These are phyloP conservation scores for Steinernema feltiae DNA, from an alignment of 1,140 invertebrate species.

Conservation along the genomic window DNA sequence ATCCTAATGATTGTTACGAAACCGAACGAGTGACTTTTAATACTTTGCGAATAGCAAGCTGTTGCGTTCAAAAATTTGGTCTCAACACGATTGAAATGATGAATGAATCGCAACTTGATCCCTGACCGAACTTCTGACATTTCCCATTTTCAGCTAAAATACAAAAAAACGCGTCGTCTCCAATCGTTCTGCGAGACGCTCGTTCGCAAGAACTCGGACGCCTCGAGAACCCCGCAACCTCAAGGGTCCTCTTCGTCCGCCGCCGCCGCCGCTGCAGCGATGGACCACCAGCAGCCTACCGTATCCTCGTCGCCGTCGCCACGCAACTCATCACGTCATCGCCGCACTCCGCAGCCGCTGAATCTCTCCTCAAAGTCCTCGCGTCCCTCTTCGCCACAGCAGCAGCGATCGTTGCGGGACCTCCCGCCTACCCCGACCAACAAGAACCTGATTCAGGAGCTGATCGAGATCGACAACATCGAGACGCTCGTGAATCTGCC, in stretches of 20 bases:
- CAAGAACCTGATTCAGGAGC: constrained; percentile 53
- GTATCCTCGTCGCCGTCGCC: background rate
- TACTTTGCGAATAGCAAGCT: too few species aligned
- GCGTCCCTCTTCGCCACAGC: background rate
- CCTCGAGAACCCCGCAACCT: background rate
- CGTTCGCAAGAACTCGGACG: background rate
- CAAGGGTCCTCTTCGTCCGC: background rate
- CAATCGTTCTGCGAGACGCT: background rate
- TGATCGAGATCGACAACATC: constrained; percentile 53
- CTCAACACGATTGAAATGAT: too few species aligned
- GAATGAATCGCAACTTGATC: background rate
- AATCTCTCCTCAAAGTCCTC: background rate
- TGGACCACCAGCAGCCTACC: background rate
- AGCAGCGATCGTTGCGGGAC: background rate
- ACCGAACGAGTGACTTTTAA: too few species aligned
- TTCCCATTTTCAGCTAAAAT: constrained; percentile 73
- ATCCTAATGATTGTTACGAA: too few species aligned
- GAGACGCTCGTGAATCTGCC: constrained; percentile 49
- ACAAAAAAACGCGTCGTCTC: constrained; percentile 70
- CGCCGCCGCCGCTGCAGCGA: too few species aligned
- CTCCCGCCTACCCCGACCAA: constrained; percentile 25
- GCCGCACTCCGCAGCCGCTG: background rate
- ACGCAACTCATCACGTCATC: background rate
- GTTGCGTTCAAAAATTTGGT: too few species aligned
- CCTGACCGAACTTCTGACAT: background rate